Evolutionary conservation across 2,888 invertebrate genomes (phyloP).

Genomic region (Drosophila percnosoma): DNA sequence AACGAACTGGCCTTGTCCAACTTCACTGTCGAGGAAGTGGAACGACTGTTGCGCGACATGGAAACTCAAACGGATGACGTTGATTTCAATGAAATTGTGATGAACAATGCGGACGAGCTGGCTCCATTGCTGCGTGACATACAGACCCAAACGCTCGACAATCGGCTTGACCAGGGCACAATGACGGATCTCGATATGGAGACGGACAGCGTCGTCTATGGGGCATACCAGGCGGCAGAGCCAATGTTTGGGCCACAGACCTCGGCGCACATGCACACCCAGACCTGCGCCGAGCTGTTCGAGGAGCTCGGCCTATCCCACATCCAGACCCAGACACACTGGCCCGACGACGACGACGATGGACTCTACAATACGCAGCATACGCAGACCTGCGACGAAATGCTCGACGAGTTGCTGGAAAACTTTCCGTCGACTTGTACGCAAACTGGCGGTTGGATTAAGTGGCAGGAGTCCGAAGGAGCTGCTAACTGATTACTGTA

Average conservation of each 20-base stretch:
- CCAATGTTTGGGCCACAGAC: slow-evolving; percentile 61
- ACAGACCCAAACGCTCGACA: slow-evolving; percentile 63
- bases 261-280: slow-evolving; percentile 81
- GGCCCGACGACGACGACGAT: slow-evolving; percentile 78
- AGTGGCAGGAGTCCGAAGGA: slow-evolving; percentile 53
- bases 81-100: slow-evolving; percentile 44
- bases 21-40: slow-evolving; percentile 53
- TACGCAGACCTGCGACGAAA: slow-evolving; percentile 83
- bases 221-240: slow-evolving; percentile 33
- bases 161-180: slow-evolving; percentile 57
- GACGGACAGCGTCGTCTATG: slow-evolving; percentile 15
- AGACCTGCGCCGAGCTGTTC: slow-evolving; percentile 87
- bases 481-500: slow-evolving; percentile 12
- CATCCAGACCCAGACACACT: slow-evolving; percentile 88
- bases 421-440: slow-evolving; percentile 83
- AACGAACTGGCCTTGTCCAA: slow-evolving; percentile 26
- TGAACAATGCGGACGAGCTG: slow-evolving; percentile 48
- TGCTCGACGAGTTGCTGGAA: slow-evolving; percentile 80
- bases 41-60: slow-evolving; percentile 85
- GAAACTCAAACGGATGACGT: slow-evolving; percentile 88
- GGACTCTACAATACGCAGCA: slow-evolving; percentile 81
- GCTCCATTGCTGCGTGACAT: slow-evolving; percentile 56
- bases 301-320: slow-evolving; percentile 87
- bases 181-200: slow-evolving; percentile 60
- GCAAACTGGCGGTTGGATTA: slow-evolving; percentile 83